phyloP scores from a whole-genome alignment of 2,113 vertebrate genomes.

The Pteruthius melanotis region DNA sequence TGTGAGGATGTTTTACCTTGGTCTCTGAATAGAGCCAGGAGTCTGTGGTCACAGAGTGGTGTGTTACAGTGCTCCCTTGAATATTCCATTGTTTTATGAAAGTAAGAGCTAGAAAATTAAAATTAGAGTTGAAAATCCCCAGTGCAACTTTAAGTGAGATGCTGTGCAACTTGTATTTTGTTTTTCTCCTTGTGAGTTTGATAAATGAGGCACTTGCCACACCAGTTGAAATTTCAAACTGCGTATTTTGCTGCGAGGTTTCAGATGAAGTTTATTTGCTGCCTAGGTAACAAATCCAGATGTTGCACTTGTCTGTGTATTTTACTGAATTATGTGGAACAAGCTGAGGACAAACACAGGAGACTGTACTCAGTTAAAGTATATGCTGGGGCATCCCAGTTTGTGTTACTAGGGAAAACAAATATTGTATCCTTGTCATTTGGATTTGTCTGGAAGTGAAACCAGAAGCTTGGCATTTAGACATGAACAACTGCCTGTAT shows the following conservation, averaged over 20 bases:
- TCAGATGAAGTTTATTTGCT: constrained; percentile 51
- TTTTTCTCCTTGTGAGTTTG: neutral
- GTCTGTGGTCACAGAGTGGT: neutral
- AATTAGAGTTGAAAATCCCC: neutral
- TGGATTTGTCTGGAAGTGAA: constrained; percentile 26
- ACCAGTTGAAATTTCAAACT: constrained; percentile 8
- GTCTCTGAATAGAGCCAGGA: neutral
- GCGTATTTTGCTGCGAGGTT: neutral
- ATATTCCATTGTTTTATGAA: neutral
- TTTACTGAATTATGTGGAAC: constrained; percentile 53
- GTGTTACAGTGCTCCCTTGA: neutral
- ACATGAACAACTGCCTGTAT: neutral
- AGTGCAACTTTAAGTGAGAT: neutral
- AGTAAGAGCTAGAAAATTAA: neutral
- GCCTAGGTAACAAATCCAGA: constrained; percentile 65
- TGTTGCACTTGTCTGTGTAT: constrained; percentile 71
- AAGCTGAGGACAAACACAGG: constrained; percentile 3
- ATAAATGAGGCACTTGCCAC: neutral
- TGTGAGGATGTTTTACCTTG: neutral
- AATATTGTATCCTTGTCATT: constrained; percentile 21
- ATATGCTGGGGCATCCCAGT: neutral
- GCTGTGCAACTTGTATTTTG: neutral
- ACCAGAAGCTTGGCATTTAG: constrained; percentile 2
- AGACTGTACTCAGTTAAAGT: neutral
- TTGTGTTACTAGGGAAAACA: constrained; percentile 22